phyloP scores from a whole-genome alignment of 1,140 invertebrate species.

The Heliconius melpomene region DNA sequence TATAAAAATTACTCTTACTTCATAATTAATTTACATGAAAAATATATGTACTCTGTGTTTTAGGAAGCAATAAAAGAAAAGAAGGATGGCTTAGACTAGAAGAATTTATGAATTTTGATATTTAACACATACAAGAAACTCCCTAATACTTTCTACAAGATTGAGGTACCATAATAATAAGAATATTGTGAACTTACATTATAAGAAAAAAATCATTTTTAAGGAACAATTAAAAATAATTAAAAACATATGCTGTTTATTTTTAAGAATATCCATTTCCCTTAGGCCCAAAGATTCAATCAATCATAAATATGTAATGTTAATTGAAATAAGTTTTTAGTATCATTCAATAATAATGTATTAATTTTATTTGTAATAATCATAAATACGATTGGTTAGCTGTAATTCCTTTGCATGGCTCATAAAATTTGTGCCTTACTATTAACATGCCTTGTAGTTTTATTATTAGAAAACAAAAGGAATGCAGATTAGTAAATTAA shows the following conservation, averaged over 20 bases:
- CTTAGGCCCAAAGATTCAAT: no score
- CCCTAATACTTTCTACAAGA: background rate
- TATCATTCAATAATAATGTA: no score
- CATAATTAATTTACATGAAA: background rate
- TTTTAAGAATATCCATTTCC: background rate
- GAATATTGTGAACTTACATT: background rate
- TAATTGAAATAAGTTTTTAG: no score
- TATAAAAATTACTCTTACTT: background rate
- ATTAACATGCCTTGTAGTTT: no score
- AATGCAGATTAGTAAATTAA: no score
- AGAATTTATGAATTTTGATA: no score
- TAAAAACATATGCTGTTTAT: background rate
- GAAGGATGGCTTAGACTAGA: slow-evolving; percentile 89
- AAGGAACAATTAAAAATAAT: background rate
- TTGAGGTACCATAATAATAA: background rate
- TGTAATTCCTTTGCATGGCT: no score
- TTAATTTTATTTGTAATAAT: no score
- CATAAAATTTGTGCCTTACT: no score
- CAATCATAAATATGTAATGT: no score
- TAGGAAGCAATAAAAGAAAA: slow-evolving; percentile 93
- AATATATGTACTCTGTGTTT: slow-evolving; percentile 62
- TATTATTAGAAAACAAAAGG: no score
- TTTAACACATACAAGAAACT: background rate
- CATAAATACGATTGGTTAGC: no score
- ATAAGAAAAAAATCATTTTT: background rate